Base-by-base conservation (phyloP, 2,113 vertebrate species). In the Bufo bufo region DNA sequence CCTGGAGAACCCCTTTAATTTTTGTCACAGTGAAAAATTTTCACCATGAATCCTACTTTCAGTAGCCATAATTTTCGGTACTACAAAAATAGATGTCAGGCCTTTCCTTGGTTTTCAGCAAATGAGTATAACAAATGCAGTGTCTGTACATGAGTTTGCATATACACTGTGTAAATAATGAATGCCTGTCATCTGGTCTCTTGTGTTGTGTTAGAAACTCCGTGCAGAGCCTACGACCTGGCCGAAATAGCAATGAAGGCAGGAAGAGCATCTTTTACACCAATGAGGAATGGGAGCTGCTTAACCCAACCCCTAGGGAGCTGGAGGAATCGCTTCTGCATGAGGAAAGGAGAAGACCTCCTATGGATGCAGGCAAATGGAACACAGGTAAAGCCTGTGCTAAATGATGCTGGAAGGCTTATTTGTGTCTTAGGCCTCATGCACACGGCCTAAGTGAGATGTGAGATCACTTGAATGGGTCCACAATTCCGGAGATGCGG, bases 281-380 rank as follows among this genome's bases (percentile, higher is more conserved):
- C 49, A 95, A 5, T 9, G 98, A 99, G n/a, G 98, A 99, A 45
- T 99, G 98, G 98, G 98, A 99, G 90, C 90, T 99, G 83, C 90
- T 99, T 89, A 97, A 99, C 16, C 94, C 95, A 69, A 95, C 95
- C 10, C 90, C 93, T 6, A 99, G 96, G 66, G 97, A 99, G 85
- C 90, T 96, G 89, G 92, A 96, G 71, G 98, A 99, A 77, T 95
- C 95, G 0, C 33, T 91, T 75, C 90, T 86, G 0, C 93, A 93
- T 65, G 95, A 95, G 16, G 93, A 94, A 6, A 93, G 89, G 86
- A 93, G 90, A 75, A 98, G 95, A 84, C 90, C 90, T 43, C 77
- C 91, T 17, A 87, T 92, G 7, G 96, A 97, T 84, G 88, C 92
- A 16, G 95, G 89, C 90, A 97, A 96, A 96, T 94, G 97, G 97